phyloP scores from a whole-genome alignment of 2,113 vertebrate species.

The Rhodinocichla rosea region DNA sequence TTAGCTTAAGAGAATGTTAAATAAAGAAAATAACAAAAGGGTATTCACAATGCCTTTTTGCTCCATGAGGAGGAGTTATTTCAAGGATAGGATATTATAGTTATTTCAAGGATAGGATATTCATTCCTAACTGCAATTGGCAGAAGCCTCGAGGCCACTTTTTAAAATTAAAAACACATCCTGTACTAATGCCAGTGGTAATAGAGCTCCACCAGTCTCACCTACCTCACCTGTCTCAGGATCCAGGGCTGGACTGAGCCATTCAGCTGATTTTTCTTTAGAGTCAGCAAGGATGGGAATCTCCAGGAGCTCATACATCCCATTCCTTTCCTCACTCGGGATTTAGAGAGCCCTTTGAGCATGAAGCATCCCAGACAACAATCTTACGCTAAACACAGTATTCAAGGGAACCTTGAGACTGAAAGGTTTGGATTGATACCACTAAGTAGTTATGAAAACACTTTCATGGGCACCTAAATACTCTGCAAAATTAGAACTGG shows the following conservation, averaged over 20 bases:
- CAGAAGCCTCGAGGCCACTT: not conserved
- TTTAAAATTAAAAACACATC: not conserved
- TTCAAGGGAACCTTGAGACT: not conserved
- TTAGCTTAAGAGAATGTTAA: not conserved
- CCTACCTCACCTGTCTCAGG: not conserved
- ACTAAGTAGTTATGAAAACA: not conserved
- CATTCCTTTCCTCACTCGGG: not conserved
- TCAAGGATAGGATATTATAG: too few species aligned
- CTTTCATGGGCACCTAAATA: not conserved
- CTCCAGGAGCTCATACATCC: accelerated
- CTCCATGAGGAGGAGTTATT: not conserved
- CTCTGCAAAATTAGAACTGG: not conserved
- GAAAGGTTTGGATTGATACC: not conserved
- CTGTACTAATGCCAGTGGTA: accelerated
- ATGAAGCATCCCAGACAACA: not conserved
- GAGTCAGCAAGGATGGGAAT: not conserved
- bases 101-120: too few species aligned
- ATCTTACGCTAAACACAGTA: not conserved
- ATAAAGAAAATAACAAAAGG: not conserved
- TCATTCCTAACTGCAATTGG: not conserved
- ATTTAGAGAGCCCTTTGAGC: not conserved
- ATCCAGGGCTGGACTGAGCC: not conserved
- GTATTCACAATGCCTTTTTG: not conserved
- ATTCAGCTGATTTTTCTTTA: not conserved
- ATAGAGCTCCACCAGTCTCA: not conserved